These are phyloP conservation scores for Lamprologus lemairii DNA, from an alignment of 2,113 vertebrate species.

Conservation along the genomic window DNA sequence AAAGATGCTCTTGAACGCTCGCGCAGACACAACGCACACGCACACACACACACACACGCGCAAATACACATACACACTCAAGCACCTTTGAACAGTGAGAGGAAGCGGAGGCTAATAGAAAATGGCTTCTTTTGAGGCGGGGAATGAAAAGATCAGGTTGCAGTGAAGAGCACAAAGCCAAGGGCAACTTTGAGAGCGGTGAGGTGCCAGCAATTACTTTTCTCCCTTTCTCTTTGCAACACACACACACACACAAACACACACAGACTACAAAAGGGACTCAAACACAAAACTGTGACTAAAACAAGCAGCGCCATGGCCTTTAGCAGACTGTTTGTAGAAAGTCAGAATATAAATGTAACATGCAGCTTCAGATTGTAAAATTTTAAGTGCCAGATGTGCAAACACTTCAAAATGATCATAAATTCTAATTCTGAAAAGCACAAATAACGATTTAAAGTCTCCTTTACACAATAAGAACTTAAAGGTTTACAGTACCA, in stretches of 20 bases:
- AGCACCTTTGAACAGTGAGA: conserved; percentile 70
- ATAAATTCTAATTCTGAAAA: not conserved
- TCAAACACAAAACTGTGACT: conserved; percentile 15
- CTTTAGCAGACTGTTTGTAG: not conserved
- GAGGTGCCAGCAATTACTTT: conserved; percentile 67
- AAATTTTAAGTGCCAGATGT: not conserved
- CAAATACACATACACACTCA: conserved; percentile 19
- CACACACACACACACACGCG: not conserved
- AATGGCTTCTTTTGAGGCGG: conserved; percentile 70
- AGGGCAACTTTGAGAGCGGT: conserved; percentile 72
- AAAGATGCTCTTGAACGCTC: conserved; percentile 62
- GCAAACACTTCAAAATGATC: not conserved
- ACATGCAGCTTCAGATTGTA: not conserved
- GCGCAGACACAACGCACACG: conserved; percentile 3
- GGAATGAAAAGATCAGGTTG: conserved; percentile 69
- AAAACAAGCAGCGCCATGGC: conserved; percentile 23
- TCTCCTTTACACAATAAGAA: not conserved
- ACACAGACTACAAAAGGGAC: not conserved
- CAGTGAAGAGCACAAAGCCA: conserved; percentile 69
- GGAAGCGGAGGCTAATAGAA: conserved; percentile 67
- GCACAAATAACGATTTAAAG: not conserved
- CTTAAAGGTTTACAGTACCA: not conserved
- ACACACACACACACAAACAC: not conserved
- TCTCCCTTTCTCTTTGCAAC: conserved; percentile 40
- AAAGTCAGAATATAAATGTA: not conserved